These are phyloP conservation scores for Diacarnus erythraeanus DNA, from an alignment of 37 sponge, comb jelly and placozoan species.

Conservation along the genomic window DNA sequence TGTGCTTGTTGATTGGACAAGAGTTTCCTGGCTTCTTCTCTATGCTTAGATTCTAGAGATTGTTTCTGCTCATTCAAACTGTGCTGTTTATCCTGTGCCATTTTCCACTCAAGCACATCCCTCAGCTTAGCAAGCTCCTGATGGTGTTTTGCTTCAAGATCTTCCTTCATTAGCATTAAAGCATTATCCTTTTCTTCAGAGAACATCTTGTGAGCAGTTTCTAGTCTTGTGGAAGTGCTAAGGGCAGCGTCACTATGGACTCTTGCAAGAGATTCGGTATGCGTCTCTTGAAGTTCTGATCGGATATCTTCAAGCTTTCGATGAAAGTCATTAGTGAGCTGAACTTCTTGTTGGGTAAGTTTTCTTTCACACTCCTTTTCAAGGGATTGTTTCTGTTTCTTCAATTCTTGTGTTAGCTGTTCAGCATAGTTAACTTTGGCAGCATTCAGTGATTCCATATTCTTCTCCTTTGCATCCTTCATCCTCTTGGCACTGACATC, in stretches of 20 bases:
- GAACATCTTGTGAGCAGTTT: not conserved
- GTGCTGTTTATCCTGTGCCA: conserved; percentile 7
- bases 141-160: not conserved
- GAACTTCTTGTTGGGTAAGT: conserved; percentile 17
- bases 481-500: not conserved
- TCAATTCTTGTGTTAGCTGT: conserved; percentile 19
- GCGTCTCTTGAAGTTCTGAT: conserved; percentile 1
- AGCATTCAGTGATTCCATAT: not conserved
- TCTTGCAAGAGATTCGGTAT: not conserved
- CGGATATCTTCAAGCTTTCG: not conserved
- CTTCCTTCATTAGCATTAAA: not conserved
- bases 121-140: not conserved
- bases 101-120: not conserved
- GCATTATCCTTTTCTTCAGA: conserved; percentile 20
- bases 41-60: not conserved
- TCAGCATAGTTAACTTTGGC: not conserved
- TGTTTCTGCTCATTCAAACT: not conserved
- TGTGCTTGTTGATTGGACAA: not conserved
- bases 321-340: conserved; percentile 14
- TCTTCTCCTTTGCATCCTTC: not conserved
- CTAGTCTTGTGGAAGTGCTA: conserved; percentile 6
- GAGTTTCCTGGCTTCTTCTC: conserved; percentile 10
- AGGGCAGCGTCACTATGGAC: not conserved
- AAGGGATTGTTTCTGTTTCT: conserved; percentile 15
- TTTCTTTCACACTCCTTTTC: not conserved